Evolutionary conservation across 2,797 vertebrate species (phyloP), one percentile per base, ranked within the genome.

Genomic region (Myotis planiceps): DNA sequence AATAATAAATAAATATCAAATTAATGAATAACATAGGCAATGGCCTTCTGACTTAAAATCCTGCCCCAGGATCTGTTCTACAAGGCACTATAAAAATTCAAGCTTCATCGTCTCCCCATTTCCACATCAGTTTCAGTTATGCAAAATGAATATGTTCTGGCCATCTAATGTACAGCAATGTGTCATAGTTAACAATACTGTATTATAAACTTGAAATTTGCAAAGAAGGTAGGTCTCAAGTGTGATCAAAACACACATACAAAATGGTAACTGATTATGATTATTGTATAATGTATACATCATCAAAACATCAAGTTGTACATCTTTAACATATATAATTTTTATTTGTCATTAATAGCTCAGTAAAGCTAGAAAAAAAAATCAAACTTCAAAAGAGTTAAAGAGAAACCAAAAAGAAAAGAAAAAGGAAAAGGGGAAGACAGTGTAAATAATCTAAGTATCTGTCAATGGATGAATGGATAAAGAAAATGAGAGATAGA

Each of bases 1-100:
- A 93, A 51, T 42, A 82, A 51, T 71, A 92, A 68, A 65, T 84
- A 76, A 74, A 66, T 79, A n/a, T 25, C 49, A 75, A 90, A 72
- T 69, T 63, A 93, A 94, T 47, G 6, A 83, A 72, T 65, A 25
- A 63, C 65, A 27, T 18, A 66, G 10, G 0, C 23, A 72, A 47
- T 93, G 49, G 49, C 1, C 9, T 74, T 69, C 34, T 63, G 76
- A 71, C n/a, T 88, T 87, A 76, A 91, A 90, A 89, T 58, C 9
- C 18, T 88, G 27, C 23, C 21, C 37, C 88, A 4, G 2, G 2
- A 51, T 63, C 19, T 86, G 25, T 27, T 81, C 93, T 63, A 75
- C 74, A 79, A 27, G 14, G 27, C 42, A 92, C 51, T 58, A 19
- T 34, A 68, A 69, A 83, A 86, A 53, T 53, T 90, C 23, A 94